These are phyloP conservation scores for Epizoanthus illoricatus DNA, from an alignment of 92 coral and sea anemone genomes.

Conservation along the genomic window DNA sequence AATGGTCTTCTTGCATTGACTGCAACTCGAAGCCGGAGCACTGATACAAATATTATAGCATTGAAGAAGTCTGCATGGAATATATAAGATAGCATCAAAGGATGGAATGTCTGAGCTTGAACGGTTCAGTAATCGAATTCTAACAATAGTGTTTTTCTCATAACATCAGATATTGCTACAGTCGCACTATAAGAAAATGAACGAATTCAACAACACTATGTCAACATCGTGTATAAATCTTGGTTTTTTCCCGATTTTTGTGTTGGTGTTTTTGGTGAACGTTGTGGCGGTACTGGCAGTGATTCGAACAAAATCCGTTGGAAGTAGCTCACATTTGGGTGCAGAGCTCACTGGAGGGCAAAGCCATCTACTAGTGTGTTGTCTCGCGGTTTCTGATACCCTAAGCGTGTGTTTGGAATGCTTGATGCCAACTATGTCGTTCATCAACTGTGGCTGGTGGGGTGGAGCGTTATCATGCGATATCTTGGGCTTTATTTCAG, in stretches of 20 bases:
- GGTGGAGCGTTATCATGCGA: slow-evolving; percentile 28
- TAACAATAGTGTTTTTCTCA: no score
- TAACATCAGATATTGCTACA: no score
- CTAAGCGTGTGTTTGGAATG: slow-evolving; percentile 34
- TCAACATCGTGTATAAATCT: slow-evolving; percentile 18
- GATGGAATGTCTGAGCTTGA: no score
- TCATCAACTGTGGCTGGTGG: slow-evolving; percentile 50
- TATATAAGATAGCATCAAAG: no score
- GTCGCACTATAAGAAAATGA: no score
- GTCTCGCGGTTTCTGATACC: slow-evolving; percentile 36
- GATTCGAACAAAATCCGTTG: slow-evolving; percentile 8
- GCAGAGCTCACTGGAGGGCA: neutral
- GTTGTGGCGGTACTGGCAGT: slow-evolving; percentile 27
- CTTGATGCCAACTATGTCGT: slow-evolving; percentile 40
- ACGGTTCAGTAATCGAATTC: no score
- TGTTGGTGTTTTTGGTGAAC: slow-evolving; percentile 19
- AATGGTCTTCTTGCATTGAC: no score
- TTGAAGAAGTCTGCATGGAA: no score
- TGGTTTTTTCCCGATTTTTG: slow-evolving; percentile 45
- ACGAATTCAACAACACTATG: no score
- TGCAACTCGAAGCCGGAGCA: no score
- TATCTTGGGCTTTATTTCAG: slow-evolving; percentile 20
- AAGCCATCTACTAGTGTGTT: slow-evolving; percentile 32
- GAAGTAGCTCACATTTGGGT: neutral
- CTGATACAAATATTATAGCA: no score